Base-by-base conservation (phyloP, 2,113 vertebrate genomes). In the Sylvia atricapilla region DNA sequence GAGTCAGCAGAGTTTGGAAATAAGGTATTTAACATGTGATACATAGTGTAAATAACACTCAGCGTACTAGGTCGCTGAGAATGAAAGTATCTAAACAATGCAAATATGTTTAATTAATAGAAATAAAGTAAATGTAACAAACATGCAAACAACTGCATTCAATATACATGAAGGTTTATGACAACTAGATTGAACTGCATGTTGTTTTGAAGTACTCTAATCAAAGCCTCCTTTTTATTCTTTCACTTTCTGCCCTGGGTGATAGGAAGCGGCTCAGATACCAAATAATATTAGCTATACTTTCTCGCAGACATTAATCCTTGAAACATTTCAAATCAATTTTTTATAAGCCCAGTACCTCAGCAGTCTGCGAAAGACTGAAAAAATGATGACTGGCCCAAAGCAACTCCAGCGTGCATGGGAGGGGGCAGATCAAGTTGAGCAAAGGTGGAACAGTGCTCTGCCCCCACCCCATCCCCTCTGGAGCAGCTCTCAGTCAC, bases 391-490 rank as follows among this genome's bases (percentile, higher is more conserved):
- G 17, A 10, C 31, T 37, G 27, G 3, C 53, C 50, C 63, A 76
- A 77, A 86, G 25, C 25, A 67, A 10, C 11, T 14, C 11, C 0
- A 0, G 3, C 21, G 22, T 6, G 25, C 11, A 14, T 68, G 33
- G 37, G 33, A 77, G 37, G 14, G 11, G 33, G 9, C 25, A 52
- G 37, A 58, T n/a, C 21, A 67, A 31, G 25, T 24, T 35, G 16
- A 50, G 44, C 0, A 0, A 44, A 59, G 25, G 72, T 68, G 27
- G 25, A 59, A 59, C 5, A 21, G 21, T 21, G 31, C 35, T 59
- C 11, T 76, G 31, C 13, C 37, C 31, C 20, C 13, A 31, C 4
- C 21, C 20, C 16, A 25, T 13, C 13, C 35, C 17, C 22, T 73
- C 3, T 49, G 50, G 41, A 49, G 19, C 43, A n/a, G 43, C 30